Evolutionary conservation across 2,113 vertebrate genomes (phyloP).

Genomic region (Pelecanoides urinatrix): DNA sequence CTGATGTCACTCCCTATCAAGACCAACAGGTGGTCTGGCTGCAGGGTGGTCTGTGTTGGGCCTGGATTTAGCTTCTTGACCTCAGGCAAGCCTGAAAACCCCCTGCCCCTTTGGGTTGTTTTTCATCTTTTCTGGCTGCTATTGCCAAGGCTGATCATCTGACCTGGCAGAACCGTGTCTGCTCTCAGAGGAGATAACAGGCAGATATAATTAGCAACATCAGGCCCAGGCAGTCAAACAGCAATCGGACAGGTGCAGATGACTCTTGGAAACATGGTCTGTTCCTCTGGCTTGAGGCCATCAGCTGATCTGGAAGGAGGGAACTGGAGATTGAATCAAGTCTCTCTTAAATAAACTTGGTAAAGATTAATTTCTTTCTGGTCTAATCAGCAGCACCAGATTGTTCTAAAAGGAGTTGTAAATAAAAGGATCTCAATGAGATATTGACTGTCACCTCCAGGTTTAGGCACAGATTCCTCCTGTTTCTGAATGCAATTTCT

Average conservation of each 20-base stretch:
- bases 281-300: not conserved
- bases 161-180: not conserved
- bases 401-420: not conserved
- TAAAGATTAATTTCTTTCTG: not conserved
- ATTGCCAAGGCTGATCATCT: not conserved
- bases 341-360: not conserved
- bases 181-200: not conserved
- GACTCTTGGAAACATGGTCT: not conserved
- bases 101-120: not conserved
- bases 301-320: not conserved
- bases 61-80: not conserved
- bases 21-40: not conserved
- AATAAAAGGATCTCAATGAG: not conserved
- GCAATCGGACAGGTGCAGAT: not conserved
- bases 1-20: too few relatives aligned
- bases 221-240: not conserved
- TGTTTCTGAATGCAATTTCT: not conserved
- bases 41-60: not conserved
- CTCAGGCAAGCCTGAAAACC: not conserved
- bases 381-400: not conserved
- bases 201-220: slow-evolving; percentile 15
- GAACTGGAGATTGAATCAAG: not conserved
- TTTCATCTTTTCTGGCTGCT: not conserved
- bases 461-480: not conserved
- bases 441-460: not conserved